Conservation (phyloP, 1,140 invertebrate genomes). For the Drosophila pruinosa region DNA sequence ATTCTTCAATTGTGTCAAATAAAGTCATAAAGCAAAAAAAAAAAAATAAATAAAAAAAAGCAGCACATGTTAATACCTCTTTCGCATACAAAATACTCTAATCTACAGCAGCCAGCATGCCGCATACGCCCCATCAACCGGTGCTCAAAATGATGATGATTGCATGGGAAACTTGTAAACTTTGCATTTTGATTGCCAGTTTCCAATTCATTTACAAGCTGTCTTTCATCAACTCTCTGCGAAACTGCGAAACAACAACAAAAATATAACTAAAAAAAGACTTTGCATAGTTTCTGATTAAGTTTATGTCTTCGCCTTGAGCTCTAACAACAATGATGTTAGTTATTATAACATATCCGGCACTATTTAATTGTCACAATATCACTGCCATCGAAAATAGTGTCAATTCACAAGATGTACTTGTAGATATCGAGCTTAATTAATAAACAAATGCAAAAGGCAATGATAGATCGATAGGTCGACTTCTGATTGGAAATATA, state of each 20-base stretch:
- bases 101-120: background rate
- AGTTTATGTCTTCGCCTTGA: conserved; percentile 3
- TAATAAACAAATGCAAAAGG: background rate
- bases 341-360: conserved; percentile 18
- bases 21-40: conserved; percentile 54
- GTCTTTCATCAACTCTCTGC: background rate
- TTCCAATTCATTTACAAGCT: conserved; percentile 25
- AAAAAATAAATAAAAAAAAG: conserved; percentile 4
- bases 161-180: conserved; percentile 38
- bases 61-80: background rate
- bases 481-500: no score
- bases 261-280: background rate
- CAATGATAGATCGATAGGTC: no score
- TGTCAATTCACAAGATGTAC: background rate
- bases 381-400: background rate
- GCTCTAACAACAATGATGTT: background rate
- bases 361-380: background rate
- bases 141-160: conserved; percentile 21
- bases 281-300: background rate
- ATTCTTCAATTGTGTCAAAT: conserved; percentile 60
- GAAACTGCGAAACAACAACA: background rate
- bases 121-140: conserved; percentile 4
- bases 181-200: conserved; percentile 25
- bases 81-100: background rate
- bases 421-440: background rate